Base-by-base conservation (phyloP, 1,140 invertebrate genomes). In the Phymastichus coffea region DNA sequence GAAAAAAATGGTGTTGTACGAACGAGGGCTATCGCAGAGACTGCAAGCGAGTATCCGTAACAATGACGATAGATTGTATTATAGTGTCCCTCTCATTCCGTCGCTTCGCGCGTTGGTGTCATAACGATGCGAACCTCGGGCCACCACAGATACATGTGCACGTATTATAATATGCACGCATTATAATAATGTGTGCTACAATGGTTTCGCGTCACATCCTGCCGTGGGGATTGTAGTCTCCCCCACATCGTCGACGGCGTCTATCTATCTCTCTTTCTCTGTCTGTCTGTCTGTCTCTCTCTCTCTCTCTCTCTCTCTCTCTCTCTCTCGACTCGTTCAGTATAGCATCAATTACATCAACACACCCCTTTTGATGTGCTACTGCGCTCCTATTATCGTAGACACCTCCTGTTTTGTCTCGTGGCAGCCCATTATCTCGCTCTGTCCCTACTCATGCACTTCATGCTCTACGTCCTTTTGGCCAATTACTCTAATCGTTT, bases 171-270 rank as follows among this genome's bases (percentile, higher is more conserved):
- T 63, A 66, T 61, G 69, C 63, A 63, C 69, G 62, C 64, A 69
- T 72, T 71, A 72, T 72, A 69, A 74, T 74, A 76, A 78, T 74
- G 67, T 70, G 69, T 30, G 67, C 67, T 64, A 78, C 76, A 79
- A 79, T 79, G 69, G 71, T 65, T 77, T 72, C 64, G 72, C 75
- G 75, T 79, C 76, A 78, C 70, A 79, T 79, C 76, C 76, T 77
- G 74, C 6, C 6, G 28, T 12, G 12, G 28, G 28, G 12, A 8
- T 30, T 30, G 28, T 8, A 12, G 6, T 8, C 12, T 8, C 12
- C 6, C 28, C 6, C 28, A 30, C 28, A 30, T 12, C 28, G 28
- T 40, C 22, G 33, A 30, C 40, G n/a, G 44, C 25, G 40, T 49
- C 44, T 28, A 30, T 8, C 6, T 30, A 30, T 30, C 6, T 8